Conservation (phyloP, 2,888 invertebrate species). For the Petrophora chlorosata region DNA sequence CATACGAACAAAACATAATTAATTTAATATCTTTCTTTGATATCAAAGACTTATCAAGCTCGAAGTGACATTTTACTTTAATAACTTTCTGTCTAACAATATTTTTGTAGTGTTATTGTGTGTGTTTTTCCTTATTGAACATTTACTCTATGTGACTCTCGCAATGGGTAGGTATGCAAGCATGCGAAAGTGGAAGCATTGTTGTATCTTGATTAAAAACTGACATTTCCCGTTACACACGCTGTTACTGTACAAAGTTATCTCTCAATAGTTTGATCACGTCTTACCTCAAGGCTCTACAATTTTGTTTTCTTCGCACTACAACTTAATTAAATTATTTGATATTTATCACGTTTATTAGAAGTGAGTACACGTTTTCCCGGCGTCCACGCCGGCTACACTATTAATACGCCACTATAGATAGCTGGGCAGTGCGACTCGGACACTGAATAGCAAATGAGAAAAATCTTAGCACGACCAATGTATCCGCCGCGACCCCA, state of each 20-base stretch:
- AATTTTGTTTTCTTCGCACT: constrained; percentile 18
- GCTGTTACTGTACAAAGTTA: constrained; percentile 20
- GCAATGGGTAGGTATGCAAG: constrained; percentile 18
- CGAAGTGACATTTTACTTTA: too few relatives aligned
- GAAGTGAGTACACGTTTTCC: constrained; percentile 48
- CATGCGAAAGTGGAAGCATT: constrained; percentile 40
- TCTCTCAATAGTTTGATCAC: constrained; percentile 15
- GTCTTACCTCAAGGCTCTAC: constrained; percentile 33
- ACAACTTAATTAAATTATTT: constrained; percentile 9
- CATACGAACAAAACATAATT: too few relatives aligned
- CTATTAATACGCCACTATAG: constrained; percentile 68
- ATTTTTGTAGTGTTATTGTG: constrained; percentile 1
- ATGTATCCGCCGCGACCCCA: constrained; percentile 46
- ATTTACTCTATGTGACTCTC: not conserved
- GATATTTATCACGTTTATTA: constrained; percentile 31
- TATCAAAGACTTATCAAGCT: too few relatives aligned
- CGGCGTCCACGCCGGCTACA: constrained; percentile 53
- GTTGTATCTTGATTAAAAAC: constrained; percentile 40
- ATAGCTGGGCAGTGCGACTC: constrained; percentile 61
- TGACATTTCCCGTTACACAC: constrained; percentile 18
- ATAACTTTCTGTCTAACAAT: not conserved
- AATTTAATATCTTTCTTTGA: too few relatives aligned
- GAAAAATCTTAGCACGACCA: constrained; percentile 62
- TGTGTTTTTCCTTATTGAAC: constrained; percentile 6
- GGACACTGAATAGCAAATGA: constrained; percentile 71